These are phyloP conservation scores for Cataglyphis livida DNA, from an alignment of 2,888 invertebrate genomes.

Conservation along the genomic window DNA sequence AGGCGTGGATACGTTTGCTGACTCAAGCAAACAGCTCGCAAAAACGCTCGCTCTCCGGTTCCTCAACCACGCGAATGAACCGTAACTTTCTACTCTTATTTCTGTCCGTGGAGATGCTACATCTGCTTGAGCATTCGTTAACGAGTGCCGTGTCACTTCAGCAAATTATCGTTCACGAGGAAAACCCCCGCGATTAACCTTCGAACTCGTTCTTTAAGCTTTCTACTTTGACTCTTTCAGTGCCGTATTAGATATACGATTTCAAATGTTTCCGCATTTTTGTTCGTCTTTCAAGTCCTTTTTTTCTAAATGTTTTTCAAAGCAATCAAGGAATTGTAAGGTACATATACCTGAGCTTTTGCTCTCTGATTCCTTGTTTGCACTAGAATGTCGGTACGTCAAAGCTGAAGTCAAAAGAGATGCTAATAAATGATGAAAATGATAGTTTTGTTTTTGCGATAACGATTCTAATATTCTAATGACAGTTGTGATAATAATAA, in stretches of 20 bases:
- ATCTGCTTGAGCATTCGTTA: slow-evolving; percentile 55
- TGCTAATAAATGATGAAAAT: not conserved
- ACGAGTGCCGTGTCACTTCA: slow-evolving; percentile 52
- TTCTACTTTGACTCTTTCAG: not conserved
- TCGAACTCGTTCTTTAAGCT: not conserved
- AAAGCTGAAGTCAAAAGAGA: not conserved
- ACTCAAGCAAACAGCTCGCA: slow-evolving; percentile 11
- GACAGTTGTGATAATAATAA: not conserved
- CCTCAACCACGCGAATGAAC: slow-evolving; percentile 9
- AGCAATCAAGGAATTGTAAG: not conserved
- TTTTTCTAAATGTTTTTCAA: not conserved
- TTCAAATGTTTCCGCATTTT: not conserved
- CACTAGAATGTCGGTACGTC: not conserved
- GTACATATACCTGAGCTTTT: not conserved
- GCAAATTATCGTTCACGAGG: slow-evolving; percentile 35
- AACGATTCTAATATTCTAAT: not conserved
- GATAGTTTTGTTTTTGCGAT: not conserved
- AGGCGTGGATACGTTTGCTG: not conserved
- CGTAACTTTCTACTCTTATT: slow-evolving; percentile 40
- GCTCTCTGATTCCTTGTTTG: not conserved
- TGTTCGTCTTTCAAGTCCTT: not conserved
- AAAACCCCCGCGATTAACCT: slow-evolving; percentile 30
- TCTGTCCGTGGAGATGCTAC: slow-evolving; percentile 14
- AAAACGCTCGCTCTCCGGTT: not conserved
- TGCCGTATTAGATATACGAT: not conserved